These are phyloP conservation scores for Numenius arquata DNA, from an alignment of 2,113 vertebrate species.

Conservation along the genomic window DNA sequence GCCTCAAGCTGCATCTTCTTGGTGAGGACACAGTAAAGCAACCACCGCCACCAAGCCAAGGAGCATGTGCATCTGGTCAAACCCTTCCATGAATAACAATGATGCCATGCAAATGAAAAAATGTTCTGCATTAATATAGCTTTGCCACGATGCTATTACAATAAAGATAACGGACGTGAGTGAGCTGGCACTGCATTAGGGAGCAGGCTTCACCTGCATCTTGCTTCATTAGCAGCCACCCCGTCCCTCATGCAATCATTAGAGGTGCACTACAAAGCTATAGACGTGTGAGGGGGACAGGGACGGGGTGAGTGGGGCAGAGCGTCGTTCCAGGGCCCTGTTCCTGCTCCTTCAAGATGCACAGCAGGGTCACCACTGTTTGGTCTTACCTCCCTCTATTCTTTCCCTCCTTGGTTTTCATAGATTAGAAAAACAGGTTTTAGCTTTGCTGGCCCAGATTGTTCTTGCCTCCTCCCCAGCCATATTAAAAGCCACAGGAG, in stretches of 20 bases:
- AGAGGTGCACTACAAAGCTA: background rate
- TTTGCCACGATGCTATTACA: background rate
- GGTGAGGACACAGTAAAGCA: background rate
- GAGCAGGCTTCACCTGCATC: background rate
- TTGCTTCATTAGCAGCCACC: background rate
- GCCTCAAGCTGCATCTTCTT: background rate
- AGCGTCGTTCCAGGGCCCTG: background rate
- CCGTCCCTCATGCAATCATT: background rate
- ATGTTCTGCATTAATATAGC: background rate
- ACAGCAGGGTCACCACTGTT: accelerated
- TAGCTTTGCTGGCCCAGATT: background rate
- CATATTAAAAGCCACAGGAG: conserved; percentile 2
- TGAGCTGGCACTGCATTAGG: background rate
- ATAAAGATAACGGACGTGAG: background rate
- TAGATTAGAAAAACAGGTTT: background rate
- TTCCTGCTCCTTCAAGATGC: background rate
- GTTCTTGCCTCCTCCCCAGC: background rate
- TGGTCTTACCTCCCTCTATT: background rate
- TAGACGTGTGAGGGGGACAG: background rate
- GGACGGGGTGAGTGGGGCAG: background rate
- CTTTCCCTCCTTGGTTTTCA: background rate
- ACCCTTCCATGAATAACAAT: background rate
- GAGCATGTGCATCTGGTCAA: background rate
- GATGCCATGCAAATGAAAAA: background rate
- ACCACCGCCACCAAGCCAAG: accelerated